Base-by-base conservation (phyloP, 2,888 invertebrate species). In the Aphrophora alni region DNA sequence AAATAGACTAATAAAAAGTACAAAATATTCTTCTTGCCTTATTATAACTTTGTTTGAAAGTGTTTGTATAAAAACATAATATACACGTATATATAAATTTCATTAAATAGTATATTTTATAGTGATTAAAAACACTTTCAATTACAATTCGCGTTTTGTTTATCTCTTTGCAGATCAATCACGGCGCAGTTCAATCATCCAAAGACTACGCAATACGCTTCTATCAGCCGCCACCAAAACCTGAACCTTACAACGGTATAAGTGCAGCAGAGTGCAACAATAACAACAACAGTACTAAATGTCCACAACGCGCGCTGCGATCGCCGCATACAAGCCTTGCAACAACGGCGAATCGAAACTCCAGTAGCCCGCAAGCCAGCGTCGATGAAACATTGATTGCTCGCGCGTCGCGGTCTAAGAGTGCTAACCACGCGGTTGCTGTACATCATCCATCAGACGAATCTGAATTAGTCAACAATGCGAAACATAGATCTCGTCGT, bases 151-250 rank as follows among this genome's bases (percentile, higher is more conserved):
- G 33, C 8, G 3, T 3, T 33, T 33, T 33, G 33, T 5, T 33
- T 33, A 33, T 33, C 33, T 33, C 21, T 59, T 76, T 76, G 1
- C 74, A 79, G 78, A 74, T 79, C 68, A 79, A 79, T 74, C 78
- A 73, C 21, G 78, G 74, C 8, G 78, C 78, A 14, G 78, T 79
- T 38, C 38, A 38, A n/a, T 71, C 51, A 12, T 24, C 76, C 25
- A 73, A 73, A 8, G 72, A 73, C 59, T 27, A 33, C 73, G 73
- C 38, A 1, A 38, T n/a, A n/a, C 33, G 73, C n/a, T 25, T 59
- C 24, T 74, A 74, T 38, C 74, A 38, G 5, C 78, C 78, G 17
- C 74, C 74, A 17, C 74, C 78, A 8, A 68, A 59, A 17, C 78
- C 78, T 4, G 33, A 79, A 69, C 26, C 17, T 38, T 74, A 74